These are phyloP conservation scores for Ylistrum balloti DNA, from an alignment of 1,140 invertebrate genomes.

Conservation along the genomic window DNA sequence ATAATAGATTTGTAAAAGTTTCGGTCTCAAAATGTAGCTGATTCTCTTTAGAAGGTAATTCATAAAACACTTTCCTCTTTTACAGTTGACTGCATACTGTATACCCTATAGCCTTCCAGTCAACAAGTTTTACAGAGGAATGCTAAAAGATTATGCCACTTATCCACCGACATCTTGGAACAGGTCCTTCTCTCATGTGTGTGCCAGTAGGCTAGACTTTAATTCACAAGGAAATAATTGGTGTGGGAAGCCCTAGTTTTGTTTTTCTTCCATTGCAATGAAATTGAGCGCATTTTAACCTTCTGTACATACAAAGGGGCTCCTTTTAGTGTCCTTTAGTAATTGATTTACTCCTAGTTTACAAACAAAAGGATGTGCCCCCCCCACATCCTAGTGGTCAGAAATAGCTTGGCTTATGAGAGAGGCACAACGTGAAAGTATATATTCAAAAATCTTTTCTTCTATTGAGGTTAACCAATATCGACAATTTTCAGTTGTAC, in stretches of 20 bases:
- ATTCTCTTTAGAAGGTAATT: not conserved
- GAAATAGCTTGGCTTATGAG: no score
- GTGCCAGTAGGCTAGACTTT: conserved; percentile 1
- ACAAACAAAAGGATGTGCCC: no score
- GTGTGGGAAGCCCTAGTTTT: not conserved
- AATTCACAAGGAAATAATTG: conserved; percentile 16
- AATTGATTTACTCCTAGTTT: no score
- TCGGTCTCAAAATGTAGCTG: not conserved
- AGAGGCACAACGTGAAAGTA: no score
- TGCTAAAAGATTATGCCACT: not conserved
- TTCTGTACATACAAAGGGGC: no score
- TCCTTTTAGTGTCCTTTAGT: no score
- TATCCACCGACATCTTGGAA: not conserved
- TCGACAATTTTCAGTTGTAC: no score
- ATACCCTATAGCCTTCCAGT: no score
- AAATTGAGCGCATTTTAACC: no score
- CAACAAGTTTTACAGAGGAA: not conserved
- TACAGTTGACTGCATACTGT: not conserved
- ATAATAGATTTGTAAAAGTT: not conserved
- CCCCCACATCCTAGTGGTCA: no score
- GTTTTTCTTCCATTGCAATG: not conserved
- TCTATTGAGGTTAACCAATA: no score
- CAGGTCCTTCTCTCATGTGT: not conserved
- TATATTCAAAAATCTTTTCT: no score
- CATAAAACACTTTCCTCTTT: not conserved